Base-by-base conservation (phyloP, 2,888 invertebrate genomes). In the Dicyrtomina minuta region DNA sequence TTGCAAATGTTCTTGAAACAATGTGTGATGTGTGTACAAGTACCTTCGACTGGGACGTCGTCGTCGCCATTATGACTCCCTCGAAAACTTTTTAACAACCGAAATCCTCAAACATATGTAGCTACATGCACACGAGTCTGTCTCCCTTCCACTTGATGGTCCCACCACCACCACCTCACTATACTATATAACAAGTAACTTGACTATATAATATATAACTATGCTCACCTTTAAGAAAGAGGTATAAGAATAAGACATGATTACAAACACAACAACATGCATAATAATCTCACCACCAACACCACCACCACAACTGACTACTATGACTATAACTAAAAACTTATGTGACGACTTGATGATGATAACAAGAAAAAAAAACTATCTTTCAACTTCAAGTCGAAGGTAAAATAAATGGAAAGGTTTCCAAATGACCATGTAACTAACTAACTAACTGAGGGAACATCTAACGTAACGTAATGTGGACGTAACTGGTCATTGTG, bases 1-100 rank as follows among this genome's bases (percentile, higher is more conserved):
- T 65, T 65, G 65, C 65, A 65, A 65, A 65, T 55, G 65, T 65
- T 41, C 43, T 56, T 53, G 65, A 65, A 65, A 65, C 65, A 65
- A 65, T 65, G 65, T 65, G 46, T 49, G 26, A 33, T 44, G 22
- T 17, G 61, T 51, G 27, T 27, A 46, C 46, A 27, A 49, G 49
- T 51, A 22, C 4, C 22, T 53, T 13, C 26, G 53, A 10, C 13
- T 49, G 49, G 17, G 17, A n/a, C 17, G 49, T n/a, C n/a, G 17
- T 20, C 55, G 22, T 27, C 53, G 43, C 55, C 64, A 55, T 65
- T 55, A 61, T 22, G 39, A 53, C 65, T 65, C 55, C 65, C 65
- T 65, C 55, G 65, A 53, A 65, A 65, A 65, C 51, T 43, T 33
- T 56, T 65, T 55, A 65, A 65, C 65, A 65, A 65, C 65, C 65